Base-by-base conservation (phyloP, 2,888 invertebrate genomes). In the Acanthosepion esculentum region DNA sequence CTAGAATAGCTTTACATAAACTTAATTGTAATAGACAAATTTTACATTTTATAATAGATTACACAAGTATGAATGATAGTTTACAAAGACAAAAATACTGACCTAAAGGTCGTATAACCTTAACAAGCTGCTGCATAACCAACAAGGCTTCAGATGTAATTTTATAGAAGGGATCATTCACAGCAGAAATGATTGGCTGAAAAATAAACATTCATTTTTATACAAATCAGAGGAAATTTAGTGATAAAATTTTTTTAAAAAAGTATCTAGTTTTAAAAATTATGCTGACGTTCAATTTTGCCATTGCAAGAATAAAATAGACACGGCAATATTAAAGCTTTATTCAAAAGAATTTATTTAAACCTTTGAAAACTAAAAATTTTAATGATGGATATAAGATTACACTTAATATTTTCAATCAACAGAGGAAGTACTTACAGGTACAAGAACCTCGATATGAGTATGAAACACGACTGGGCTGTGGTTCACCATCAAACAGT, bases 131-230 rank as follows among this genome's bases (percentile, higher is more conserved):
- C 97, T 99, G 99, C 95, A 99, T 98, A 41, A 99, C 99, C 50
- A 99, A 98, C 94, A 99, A 98, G 4, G 99, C 99, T 97, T 99
- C 99, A 0, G 99, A 99, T 3, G 99, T 99, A 96, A 99, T 99
- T 98, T 99, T 99, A 98, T 99, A 99, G 98, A 99, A 99, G 93
- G 98, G 98, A 98, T 99, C 99, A 94, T 98, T 98, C 50, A 99
- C 99, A 91, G 99, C 98, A 95, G 98, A 98, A 94, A 99, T 98
- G 94, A 99, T 98, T 10, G 99, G 98, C 97, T 97, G 96, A 55
- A 97, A 41, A 96, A 93, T 94, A 64, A 95, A 92, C 91, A 7
- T 12, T 15, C 4, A 92, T 23, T 20, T 6, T 55, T 55, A 18
- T 55, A 18, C 55, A 59, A 41, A 20, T 23, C 20, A 20, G 6